Percentiles rank a stretch among this genome's conserved stretches.
Conservation (phyloP, 2,888 invertebrate genomes). For the Tiliacea aurago region DNA sequence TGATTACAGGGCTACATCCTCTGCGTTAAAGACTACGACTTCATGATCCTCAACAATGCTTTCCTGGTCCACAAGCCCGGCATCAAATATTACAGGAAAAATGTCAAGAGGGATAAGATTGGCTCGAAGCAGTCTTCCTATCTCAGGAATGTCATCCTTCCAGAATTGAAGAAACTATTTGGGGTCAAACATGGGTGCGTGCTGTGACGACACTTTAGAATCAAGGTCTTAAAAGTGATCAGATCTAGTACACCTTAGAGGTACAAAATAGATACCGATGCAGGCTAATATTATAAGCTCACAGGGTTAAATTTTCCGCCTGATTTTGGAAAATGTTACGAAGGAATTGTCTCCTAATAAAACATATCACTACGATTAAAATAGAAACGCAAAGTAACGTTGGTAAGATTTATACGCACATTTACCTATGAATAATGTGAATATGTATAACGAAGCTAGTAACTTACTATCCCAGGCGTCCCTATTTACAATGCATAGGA, state of each 20-base stretch:
- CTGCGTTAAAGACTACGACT: slow-evolving; percentile 97
- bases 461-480: slow-evolving; percentile 31
- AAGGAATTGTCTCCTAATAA: slow-evolving; percentile 71
- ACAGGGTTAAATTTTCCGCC: slow-evolving; percentile 77
- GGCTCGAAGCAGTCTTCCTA: slow-evolving; percentile 94
- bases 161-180: slow-evolving; percentile 96
- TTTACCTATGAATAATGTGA: slow-evolving; percentile 42
- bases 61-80: slow-evolving; percentile 98
- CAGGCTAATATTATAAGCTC: slow-evolving; percentile 53
- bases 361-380: slow-evolving; percentile 80
- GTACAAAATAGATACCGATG: slow-evolving; percentile 52
- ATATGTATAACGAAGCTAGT: slow-evolving; percentile 35
- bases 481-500: slow-evolving; percentile 52
- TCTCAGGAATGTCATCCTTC: slow-evolving; percentile 95
- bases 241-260: slow-evolving; percentile 50
- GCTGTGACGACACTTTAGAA: slow-evolving; percentile 88
- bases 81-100: slow-evolving; percentile 95
- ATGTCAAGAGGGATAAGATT: slow-evolving; percentile 93
- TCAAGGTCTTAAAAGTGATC: slow-evolving; percentile 54
- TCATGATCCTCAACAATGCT: slow-evolving; percentile 98
- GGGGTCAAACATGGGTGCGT: slow-evolving; percentile 95
- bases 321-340: slow-evolving; percentile 73
- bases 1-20: slow-evolving; percentile 95
- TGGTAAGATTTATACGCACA: slow-evolving; percentile 57
- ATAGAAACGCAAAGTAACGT: slow-evolving; percentile 48